phyloP scores from a whole-genome alignment of 2,888 invertebrate species.

The Eristalinus sepulchralis region DNA sequence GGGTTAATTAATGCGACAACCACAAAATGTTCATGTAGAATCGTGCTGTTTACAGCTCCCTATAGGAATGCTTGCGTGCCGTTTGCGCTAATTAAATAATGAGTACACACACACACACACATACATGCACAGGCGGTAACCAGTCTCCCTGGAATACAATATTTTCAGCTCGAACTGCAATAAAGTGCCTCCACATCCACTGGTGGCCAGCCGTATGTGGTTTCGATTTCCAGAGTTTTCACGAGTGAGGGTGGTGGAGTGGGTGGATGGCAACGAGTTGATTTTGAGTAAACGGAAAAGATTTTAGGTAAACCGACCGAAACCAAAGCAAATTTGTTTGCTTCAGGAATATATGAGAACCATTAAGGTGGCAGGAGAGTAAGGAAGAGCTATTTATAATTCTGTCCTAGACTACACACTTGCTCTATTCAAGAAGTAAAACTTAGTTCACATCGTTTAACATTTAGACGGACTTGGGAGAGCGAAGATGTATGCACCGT shows the following conservation, averaged over 20 bases:
- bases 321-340: background rate
- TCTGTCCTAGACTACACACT: no score
- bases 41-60: background rate
- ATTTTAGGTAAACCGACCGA: background rate
- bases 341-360: background rate
- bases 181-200: background rate
- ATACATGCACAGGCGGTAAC: background rate
- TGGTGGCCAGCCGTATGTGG: background rate
- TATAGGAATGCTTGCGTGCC: background rate
- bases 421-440: no score
- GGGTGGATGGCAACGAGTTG: background rate
- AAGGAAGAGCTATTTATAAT: no score
- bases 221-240: background rate
- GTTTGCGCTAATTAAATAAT: background rate
- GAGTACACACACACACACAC: background rate
- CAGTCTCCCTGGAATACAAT: background rate
- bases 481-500: no score
- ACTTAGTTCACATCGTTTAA: no score
- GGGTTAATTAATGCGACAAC: background rate
- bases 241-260: background rate
- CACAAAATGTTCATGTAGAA: background rate
- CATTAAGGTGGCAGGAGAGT: no score
- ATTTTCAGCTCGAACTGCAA: background rate
- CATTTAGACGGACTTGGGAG: no score
- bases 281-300: background rate